Base-by-base conservation (phyloP, 2,113 vertebrate genomes). In the Noctilio leporinus region DNA sequence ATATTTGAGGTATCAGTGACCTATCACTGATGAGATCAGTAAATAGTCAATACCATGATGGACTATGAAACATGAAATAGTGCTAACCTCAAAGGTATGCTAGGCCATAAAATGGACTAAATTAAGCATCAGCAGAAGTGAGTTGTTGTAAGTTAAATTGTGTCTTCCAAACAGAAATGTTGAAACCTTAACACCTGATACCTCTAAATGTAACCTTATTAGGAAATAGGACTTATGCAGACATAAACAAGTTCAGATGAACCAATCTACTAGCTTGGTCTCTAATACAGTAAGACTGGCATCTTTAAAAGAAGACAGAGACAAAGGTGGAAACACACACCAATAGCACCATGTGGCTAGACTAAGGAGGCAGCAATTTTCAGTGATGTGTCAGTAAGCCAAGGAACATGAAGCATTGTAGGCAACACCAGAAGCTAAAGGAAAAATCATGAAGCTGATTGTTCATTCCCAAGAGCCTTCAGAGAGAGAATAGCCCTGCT, bases 181-280 rank as follows among this genome's bases (percentile, higher is more conserved):
- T 78, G 17, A 67, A 59, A 0, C 84, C 22, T 9, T 51, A 51
- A 67, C 19, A 5, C 28, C 10, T 7, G 65, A 16, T 40, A 55
- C 20, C 2, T 76, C 7, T 14, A 24, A 76, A 49, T 51, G 0
- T 57, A 81, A 33, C 2, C 33, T n/a, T 82, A 49, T 9, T 33
- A 59, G 28, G 7, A 89, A 53, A 72, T 72, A 77, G 2, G 7
- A 38, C 64, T 33, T 78, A 80, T 72, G 10, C 11, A 77, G 7
- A 73, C 28, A 3, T 55, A 80, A 40, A 17, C 14, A 80, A 33
- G 53, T 40, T 80, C 47, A 28, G 5, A 12, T 28, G 22, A 57
- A 0, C 3, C n/a, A 57, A 0, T 4, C n/a, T 49, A 28, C 38
- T 26, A 43, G 2, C 8, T 12, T 80, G 49, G 22, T 7, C 15